phyloP scores from a whole-genome alignment of 2,888 invertebrate species.

The Latrodectus hesperus region DNA sequence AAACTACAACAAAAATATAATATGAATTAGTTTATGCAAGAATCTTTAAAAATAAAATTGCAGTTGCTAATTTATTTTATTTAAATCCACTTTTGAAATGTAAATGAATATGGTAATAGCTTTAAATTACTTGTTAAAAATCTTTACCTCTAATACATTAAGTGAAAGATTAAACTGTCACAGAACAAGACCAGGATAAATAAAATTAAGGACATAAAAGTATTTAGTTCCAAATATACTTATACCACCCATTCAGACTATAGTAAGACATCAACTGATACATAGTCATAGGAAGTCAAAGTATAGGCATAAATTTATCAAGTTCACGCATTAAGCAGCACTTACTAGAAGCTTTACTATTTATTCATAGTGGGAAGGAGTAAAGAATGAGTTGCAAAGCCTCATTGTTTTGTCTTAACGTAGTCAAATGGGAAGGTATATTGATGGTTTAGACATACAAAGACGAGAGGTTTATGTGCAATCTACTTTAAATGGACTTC shows the following conservation, averaged over 20 bases:
- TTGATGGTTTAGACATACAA: neutral
- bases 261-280: neutral
- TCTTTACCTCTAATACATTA: too few relatives aligned
- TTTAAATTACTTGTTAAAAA: too few relatives aligned
- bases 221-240: neutral
- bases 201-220: neutral
- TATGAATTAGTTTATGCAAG: too few relatives aligned
- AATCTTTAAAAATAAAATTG: too few relatives aligned
- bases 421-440: constrained; percentile 8
- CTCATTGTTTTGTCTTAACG: neutral
- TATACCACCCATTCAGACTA: neutral
- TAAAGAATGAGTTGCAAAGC: neutral
- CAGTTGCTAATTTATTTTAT: too few relatives aligned
- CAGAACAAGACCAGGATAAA: neutral
- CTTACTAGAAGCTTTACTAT: neutral
- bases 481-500: constrained; percentile 91
- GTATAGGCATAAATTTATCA: neutral
- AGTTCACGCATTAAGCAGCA: neutral
- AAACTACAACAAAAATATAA: too few relatives aligned
- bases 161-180: neutral
- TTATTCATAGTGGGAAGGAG: neutral
- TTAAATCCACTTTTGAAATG: too few relatives aligned
- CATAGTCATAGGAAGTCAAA: neutral
- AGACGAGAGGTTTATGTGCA: constrained; percentile 48
- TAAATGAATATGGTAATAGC: too few relatives aligned